A percentile compares a stretch with the other conserved stretches of the same genome.
Evolutionary conservation across 1,140 invertebrate species (phyloP).

Genomic region (Anagrus nilaparvatae): DNA sequence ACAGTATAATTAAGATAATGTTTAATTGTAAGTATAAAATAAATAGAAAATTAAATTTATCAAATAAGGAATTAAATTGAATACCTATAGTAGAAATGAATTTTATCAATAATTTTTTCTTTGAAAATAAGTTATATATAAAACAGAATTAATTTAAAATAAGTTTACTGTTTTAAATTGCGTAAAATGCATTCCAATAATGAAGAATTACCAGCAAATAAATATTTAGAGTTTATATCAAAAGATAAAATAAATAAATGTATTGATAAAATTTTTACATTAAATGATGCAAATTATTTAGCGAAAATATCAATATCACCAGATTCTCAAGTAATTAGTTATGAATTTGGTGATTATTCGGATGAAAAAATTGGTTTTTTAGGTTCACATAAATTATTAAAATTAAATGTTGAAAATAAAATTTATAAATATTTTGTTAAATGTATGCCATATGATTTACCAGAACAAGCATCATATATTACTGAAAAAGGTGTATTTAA

Average conservation of each 20-base stretch:
- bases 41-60: too few relatives aligned
- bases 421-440: slow-evolving; percentile 42
- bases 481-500: slow-evolving; percentile 41
- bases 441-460: slow-evolving; percentile 34
- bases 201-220: too few relatives aligned
- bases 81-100: too few relatives aligned
- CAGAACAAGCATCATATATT: slow-evolving; percentile 34
- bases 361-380: slow-evolving; percentile 41
- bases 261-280: slow-evolving; percentile 15
- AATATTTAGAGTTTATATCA: too few relatives aligned
- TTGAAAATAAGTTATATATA: too few relatives aligned
- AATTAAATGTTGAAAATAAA: slow-evolving; percentile 19
- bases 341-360: slow-evolving; percentile 22
- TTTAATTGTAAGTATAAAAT: too few relatives aligned
- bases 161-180: too few relatives aligned
- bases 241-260: slow-evolving; percentile 3
- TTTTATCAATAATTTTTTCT: too few relatives aligned
- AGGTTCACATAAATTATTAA: slow-evolving; percentile 41
- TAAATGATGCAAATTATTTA: slow-evolving; percentile 25
- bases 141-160: too few relatives aligned
- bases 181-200: too few relatives aligned
- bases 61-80: too few relatives aligned
- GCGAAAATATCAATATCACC: slow-evolving; percentile 12
- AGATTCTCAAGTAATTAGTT: slow-evolving; percentile 19
- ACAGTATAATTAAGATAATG: too few relatives aligned